Evolutionary conservation across 2,797 vertebrate genomes (phyloP).

Genomic region (Poecilia velifera): DNA sequence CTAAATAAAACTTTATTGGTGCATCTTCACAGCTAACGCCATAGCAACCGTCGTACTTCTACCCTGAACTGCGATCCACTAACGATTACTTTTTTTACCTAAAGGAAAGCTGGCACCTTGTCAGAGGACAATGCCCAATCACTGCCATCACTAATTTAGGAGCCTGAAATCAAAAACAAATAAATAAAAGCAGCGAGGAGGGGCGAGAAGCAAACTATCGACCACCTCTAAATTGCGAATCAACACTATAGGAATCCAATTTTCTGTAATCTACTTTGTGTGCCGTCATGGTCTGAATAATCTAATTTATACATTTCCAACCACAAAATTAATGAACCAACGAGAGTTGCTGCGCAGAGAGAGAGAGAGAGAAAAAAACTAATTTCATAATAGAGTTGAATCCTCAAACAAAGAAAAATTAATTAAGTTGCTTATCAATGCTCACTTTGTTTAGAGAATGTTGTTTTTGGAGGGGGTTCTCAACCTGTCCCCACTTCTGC

Average conservation of each 20-base stretch:
- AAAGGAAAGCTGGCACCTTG: slow-evolving; percentile 23
- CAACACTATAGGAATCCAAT: slow-evolving; percentile 78
- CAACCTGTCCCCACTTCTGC: slow-evolving; percentile 64
- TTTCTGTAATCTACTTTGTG: slow-evolving; percentile 79
- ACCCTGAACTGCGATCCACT: slow-evolving; percentile 36
- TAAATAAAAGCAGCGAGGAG: slow-evolving; percentile 39
- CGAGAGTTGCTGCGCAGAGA: slow-evolving; percentile 41
- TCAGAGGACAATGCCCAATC: slow-evolving; percentile 46
- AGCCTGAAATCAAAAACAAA: slow-evolving; percentile 51
- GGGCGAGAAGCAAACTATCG: slow-evolving; percentile 55
- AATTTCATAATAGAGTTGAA: slow-evolving; percentile 78
- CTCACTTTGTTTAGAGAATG: slow-evolving; percentile 70
- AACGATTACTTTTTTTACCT: slow-evolving; percentile 2
- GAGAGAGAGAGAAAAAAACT: slow-evolving; percentile 48
- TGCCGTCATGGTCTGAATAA: slow-evolving; percentile 73
- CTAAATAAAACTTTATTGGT: not conserved
- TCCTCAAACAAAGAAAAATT: slow-evolving; percentile 80
- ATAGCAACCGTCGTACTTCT: slow-evolving; percentile 37
- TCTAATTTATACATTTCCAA: slow-evolving; percentile 81
- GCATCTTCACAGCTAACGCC: slow-evolving; percentile 4
- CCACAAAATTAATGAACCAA: slow-evolving; percentile 74
- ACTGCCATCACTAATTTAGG: slow-evolving; percentile 33
- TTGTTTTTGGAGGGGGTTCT: slow-evolving; percentile 64
- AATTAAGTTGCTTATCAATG: slow-evolving; percentile 83
- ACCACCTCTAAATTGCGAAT: slow-evolving; percentile 75